Percentiles rank a stretch among this genome's conserved stretches.
Conservation (phyloP, 2,113 vertebrate genomes). For the Podiceps cristatus region DNA sequence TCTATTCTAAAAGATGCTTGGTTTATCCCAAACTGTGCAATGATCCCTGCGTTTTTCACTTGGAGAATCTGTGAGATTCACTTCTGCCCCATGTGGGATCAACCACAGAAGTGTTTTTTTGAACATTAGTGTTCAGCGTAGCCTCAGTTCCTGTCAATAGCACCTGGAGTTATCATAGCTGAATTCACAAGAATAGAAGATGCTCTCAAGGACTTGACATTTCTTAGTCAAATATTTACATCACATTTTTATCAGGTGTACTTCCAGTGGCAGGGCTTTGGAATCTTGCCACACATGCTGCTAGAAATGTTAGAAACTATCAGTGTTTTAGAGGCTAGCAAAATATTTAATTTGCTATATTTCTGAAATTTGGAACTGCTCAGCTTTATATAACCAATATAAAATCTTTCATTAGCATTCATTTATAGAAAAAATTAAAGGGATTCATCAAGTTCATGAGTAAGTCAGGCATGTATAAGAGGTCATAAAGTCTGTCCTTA, state of each 20-base stretch:
- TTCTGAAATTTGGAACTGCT: not conserved
- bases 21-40: not conserved
- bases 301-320: not conserved
- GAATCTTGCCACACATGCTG: not conserved
- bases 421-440: not conserved
- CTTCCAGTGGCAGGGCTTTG: not conserved
- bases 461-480: not conserved
- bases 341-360: not conserved
- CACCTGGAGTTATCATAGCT: not conserved
- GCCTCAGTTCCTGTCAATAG: not conserved
- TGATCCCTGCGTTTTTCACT: not conserved
- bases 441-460: not conserved
- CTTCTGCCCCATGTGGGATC: not conserved
- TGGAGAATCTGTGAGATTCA: not conserved
- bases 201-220: not conserved
- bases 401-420: not conserved
- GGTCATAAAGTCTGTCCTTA: not conserved
- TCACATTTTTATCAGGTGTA: not conserved
- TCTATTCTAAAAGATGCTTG: not conserved
- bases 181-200: not conserved
- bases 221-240: not conserved
- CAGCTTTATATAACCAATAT: not conserved
- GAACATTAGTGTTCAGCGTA: not conserved
- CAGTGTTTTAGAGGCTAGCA: not conserved
- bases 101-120: not conserved